These are phyloP conservation scores for Drosophila kuntzei DNA, from an alignment of 2,888 invertebrate genomes.

Conservation along the genomic window DNA sequence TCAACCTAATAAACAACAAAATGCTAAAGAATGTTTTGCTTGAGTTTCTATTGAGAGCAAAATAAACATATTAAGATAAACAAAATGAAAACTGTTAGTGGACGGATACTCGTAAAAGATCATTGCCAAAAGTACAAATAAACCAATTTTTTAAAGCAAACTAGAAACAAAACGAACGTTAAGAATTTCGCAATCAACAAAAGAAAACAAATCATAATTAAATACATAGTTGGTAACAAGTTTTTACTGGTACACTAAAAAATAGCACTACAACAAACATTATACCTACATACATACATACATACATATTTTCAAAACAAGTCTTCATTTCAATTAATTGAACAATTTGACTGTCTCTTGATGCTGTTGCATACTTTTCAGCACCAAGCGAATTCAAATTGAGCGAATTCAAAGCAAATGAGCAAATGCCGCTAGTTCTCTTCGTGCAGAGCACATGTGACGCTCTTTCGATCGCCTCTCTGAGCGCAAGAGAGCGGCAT, in stretches of 20 bases:
- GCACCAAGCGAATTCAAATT: slow-evolving; percentile 69
- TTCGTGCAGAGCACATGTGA: neutral
- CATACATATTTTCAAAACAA: slow-evolving; percentile 13
- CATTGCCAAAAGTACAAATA: slow-evolving; percentile 85
- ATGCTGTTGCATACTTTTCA: slow-evolving; percentile 50
- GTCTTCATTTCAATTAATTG: slow-evolving; percentile 12
- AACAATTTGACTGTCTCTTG: slow-evolving; percentile 69
- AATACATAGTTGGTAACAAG: slow-evolving; percentile 68
- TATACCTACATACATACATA: neutral
- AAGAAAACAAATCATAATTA: slow-evolving; percentile 40
- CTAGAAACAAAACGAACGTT: slow-evolving; percentile 68
- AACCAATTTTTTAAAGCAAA: slow-evolving; percentile 78
- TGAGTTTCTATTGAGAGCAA: slow-evolving; percentile 54
- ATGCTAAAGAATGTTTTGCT: slow-evolving; percentile 66
- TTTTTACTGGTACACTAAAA: slow-evolving; percentile 58
- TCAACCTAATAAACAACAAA: slow-evolving; percentile 41
- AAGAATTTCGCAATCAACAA: slow-evolving; percentile 73
- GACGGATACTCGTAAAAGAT: slow-evolving; percentile 76
- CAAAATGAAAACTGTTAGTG: slow-evolving; percentile 76
- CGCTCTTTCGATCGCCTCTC: slow-evolving; percentile 8
- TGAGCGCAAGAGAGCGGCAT: slow-evolving; percentile 44
- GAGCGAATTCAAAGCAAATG: slow-evolving; percentile 44
- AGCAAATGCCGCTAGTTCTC: slow-evolving; percentile 40
- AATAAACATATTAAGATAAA: slow-evolving; percentile 56
- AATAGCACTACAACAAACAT: slow-evolving; percentile 34